Evolutionary conservation across 1,140 invertebrate genomes (phyloP), one percentile per base, ranked within the genome.

Genomic region (Drosophila arawakana): DNA sequence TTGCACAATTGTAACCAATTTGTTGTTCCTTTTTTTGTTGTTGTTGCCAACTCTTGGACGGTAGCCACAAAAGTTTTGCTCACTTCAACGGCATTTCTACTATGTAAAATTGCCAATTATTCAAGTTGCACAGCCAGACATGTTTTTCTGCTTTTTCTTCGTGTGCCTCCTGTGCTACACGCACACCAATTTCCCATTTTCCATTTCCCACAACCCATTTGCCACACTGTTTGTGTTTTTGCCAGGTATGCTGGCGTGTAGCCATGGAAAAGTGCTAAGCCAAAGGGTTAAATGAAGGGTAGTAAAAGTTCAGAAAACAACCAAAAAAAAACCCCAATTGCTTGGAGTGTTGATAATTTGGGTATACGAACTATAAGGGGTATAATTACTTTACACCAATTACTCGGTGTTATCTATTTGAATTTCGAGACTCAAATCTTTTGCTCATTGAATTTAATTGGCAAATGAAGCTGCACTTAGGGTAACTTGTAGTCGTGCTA

Each of bases 31-130:
- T 34, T 65, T 54, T 63, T 15, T 15, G n/a, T n/a, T 49, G 3
- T 15, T 46, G 6, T 10, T 8, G 34, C 41, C 50, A 54, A 37
- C 50, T 37, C 50, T 54, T 54, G 44, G 44, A 39, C 34, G 43
- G 15, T 15, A 21, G 13, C 50, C 47, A 68, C 50, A 75, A 35
- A 68, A 76, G 37, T 62, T 68, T 25, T 43, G 46, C 39, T 69
- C 21, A 68, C 39, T 58, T 54, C 52, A 49, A 57, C 43, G 43
- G 35, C 46, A n/a, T 37, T 30, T 46, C 18, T 13, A 39, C 63
- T 59, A 34, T 77, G 65, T 63, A 79, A 86, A 82, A 88, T 88
- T 86, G 82, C 52, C 79, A 79, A 82, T 86, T 86, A 88, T 88
- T 86, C 83, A 88, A 83, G 71, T 57, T 73, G 25, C 37, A 55